Evolutionary conservation across 2,888 invertebrate species (phyloP).

Genomic region (Acanthosepion pharaonis): DNA sequence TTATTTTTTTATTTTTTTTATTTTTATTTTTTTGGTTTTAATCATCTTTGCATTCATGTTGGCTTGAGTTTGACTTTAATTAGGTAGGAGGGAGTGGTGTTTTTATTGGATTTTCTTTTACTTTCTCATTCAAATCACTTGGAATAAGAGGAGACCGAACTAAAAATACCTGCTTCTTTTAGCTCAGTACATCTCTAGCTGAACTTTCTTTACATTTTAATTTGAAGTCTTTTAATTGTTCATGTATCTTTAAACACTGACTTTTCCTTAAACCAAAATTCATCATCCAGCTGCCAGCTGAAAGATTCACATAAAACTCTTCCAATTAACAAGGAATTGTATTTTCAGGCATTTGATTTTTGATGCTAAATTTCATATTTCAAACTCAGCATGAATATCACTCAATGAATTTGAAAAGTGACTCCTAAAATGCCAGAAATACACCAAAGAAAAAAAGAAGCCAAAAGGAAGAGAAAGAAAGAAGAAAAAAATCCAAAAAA

Average conservation of each 20-base stretch:
- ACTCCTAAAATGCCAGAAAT: slow-evolving; percentile 17
- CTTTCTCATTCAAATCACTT: not conserved
- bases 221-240: slow-evolving; percentile 33
- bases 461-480: too few relatives aligned
- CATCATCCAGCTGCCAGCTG: not conserved
- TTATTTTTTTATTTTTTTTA: not conserved
- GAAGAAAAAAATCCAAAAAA: not conserved
- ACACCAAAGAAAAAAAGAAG: not conserved
- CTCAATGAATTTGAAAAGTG: slow-evolving; percentile 33
- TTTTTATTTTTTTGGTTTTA: not conserved
- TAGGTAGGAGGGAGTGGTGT: not conserved
- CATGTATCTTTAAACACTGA: not conserved
- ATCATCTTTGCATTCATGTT: not conserved
- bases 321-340: slow-evolving; percentile 18
- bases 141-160: not conserved
- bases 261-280: not conserved
- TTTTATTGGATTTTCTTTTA: not conserved
- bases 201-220: not conserved
- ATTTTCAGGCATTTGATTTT: not conserved
- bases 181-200: not conserved
- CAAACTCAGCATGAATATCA: slow-evolving; percentile 20
- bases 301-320: not conserved
- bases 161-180: slow-evolving; percentile 33
- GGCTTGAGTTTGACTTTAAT: slow-evolving; percentile 33
- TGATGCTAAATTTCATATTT: slow-evolving; percentile 23